Conservation (phyloP, 2,888 invertebrate species). For the Cepaea hortensis region DNA sequence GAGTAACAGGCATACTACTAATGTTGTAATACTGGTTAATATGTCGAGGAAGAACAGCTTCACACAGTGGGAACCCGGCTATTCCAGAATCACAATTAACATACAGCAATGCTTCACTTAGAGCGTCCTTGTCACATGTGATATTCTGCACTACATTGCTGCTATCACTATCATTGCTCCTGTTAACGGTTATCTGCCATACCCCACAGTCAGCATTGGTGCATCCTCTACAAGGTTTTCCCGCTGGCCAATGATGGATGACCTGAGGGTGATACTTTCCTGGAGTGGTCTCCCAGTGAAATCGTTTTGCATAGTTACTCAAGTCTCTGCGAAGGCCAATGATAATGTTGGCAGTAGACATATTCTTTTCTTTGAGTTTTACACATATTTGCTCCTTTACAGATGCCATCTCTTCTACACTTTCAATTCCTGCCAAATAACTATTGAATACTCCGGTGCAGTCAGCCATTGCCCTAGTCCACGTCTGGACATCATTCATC, state of each 20-base stretch:
- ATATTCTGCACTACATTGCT: no score
- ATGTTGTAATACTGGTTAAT: not conserved
- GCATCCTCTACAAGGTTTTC: not conserved
- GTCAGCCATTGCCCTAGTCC: not conserved
- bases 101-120: not conserved
- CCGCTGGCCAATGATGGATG: not conserved
- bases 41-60: not conserved
- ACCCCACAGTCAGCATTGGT: not conserved
- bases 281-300: not conserved
- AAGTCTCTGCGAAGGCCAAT: slow-evolving; percentile 6
- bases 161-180: no score
- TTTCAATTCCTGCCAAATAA: not conserved
- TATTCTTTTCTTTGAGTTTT: not conserved
- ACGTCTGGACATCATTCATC: not conserved
- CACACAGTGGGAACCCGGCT: not conserved
- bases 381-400: not conserved
- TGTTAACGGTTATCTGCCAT: not conserved
- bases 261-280: not conserved
- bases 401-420: not conserved
- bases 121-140: no score
- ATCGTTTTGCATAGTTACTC: not conserved
- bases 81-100: not conserved
- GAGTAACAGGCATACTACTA: not conserved
- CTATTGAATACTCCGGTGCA: no score
- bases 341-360: not conserved